Percentiles rank a stretch among this genome's conserved stretches.
These are phyloP conservation scores for Cataglyphis rosenhaueri DNA, from an alignment of 2,888 invertebrate species.

Conservation along the genomic window DNA sequence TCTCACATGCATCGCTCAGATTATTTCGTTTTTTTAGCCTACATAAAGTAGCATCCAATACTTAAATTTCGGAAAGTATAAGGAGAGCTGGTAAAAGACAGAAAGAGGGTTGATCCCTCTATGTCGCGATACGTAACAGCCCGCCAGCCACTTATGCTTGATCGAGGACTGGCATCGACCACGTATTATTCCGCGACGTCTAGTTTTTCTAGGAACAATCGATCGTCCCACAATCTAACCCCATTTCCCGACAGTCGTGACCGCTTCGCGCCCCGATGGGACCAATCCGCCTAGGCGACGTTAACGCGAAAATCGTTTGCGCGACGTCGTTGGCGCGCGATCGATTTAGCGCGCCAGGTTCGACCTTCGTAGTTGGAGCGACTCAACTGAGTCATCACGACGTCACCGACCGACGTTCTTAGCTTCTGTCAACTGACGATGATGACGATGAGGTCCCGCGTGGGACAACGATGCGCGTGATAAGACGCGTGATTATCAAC, in stretches of 20 bases:
- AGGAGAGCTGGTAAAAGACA: background rate
- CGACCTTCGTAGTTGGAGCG: constrained; percentile 55
- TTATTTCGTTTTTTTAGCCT: too few species aligned
- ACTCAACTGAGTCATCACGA: constrained; percentile 50
- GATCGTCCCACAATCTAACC: constrained; percentile 39
- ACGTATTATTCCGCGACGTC: constrained; percentile 22
- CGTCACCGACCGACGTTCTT: constrained; percentile 20
- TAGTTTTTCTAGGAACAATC: constrained; percentile 35
- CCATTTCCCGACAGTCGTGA: constrained; percentile 10
- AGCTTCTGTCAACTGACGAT: constrained; percentile 12
- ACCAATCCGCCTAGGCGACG: constrained; percentile 16
- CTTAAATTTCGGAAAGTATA: background rate
- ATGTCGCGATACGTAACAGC: background rate
- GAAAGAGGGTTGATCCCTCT: background rate
- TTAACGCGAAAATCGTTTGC: constrained; percentile 43
- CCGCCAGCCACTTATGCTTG: background rate
- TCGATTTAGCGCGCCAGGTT: constrained; percentile 58
- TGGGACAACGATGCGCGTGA: constrained; percentile 24
- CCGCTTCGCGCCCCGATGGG: constrained; percentile 44
- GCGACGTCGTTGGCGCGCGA: constrained; percentile 44
- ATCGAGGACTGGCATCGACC: constrained; percentile 25
- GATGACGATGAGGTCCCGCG: constrained; percentile 35
- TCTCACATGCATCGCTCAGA: background rate
- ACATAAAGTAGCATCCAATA: background rate
- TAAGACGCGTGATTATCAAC: constrained; percentile 10